Percentiles rank a stretch among this genome's conserved stretches.
Conservation (phyloP, 2,113 vertebrate species). For the Kobus ellipsiprymnus region DNA sequence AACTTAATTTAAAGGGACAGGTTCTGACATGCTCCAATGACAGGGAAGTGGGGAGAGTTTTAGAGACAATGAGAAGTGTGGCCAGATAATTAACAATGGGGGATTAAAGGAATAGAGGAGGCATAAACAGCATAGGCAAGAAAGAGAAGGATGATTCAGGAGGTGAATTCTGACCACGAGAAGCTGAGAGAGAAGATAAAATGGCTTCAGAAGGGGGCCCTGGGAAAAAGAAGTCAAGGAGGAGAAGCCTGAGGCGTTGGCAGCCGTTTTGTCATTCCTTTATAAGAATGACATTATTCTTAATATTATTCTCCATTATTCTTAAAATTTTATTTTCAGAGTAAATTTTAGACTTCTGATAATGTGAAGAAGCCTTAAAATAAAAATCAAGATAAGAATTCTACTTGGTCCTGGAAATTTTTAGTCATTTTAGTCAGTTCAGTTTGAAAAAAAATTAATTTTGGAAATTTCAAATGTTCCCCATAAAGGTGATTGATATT, state of each 20-base stretch:
- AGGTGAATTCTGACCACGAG: not conserved
- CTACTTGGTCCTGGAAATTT: not conserved
- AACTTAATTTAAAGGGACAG: not conserved
- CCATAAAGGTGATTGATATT: not conserved
- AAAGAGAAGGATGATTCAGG: not conserved
- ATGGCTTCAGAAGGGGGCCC: accelerated
- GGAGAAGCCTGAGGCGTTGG: not conserved
- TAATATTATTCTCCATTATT: not conserved
- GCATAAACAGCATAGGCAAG: not conserved
- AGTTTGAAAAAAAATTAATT: not conserved
- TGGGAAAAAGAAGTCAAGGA: not conserved
- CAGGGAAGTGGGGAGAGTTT: not conserved
- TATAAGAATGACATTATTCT: not conserved
- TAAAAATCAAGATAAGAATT: not conserved
- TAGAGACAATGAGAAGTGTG: not conserved
- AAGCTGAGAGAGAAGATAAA: not conserved
- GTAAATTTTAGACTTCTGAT: not conserved
- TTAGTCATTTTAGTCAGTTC: not conserved
- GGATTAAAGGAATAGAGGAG: not conserved
- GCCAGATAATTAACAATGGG: not conserved
- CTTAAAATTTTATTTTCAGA: not conserved
- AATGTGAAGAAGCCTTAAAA: not conserved
- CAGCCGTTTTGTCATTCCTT: not conserved
- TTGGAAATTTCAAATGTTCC: not conserved
- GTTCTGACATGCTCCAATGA: not conserved